Evolutionary conservation across 2,113 vertebrate species (phyloP).

Genomic region (Danio rerio): GRCz12tu NC_133191.1:24141501-24142000

Average conservation of each 20-base stretch:
- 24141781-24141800: background rate
- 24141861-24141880: background rate
- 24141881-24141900: background rate
- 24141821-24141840: slow-evolving; percentile 35
- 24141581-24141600: slow-evolving; percentile 38
- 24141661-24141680: background rate
- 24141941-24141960: slow-evolving; percentile 60
- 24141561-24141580: slow-evolving; percentile 30
- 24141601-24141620: background rate
- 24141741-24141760: background rate
- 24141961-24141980: slow-evolving; percentile 34
- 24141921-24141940: slow-evolving; percentile 28
- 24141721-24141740: background rate
- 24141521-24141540: slow-evolving; percentile 34
- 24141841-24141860: slow-evolving; percentile 39
- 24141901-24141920: background rate
- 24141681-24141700: background rate
- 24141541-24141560: background rate
- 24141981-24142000: slow-evolving; percentile 73
- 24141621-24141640: background rate
- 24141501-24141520: slow-evolving; percentile 53
- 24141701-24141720: background rate
- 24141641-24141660: background rate
- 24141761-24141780: background rate
- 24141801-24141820: background rate